phyloP scores from a whole-genome alignment of 1,140 invertebrate genomes.

The Drosophila tropicalis region DNA sequence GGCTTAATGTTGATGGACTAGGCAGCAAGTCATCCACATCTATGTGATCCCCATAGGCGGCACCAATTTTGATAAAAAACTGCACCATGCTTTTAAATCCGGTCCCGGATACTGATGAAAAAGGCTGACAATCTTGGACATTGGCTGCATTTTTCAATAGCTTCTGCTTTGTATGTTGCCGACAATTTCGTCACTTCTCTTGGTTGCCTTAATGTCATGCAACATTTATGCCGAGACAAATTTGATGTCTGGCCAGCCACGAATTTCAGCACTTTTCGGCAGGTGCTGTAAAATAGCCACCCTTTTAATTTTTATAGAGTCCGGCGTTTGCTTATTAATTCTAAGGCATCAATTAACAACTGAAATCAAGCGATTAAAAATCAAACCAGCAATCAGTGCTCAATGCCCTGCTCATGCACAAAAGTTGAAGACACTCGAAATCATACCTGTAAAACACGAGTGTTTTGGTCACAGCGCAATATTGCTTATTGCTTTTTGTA shows the following conservation, averaged over 20 bases:
- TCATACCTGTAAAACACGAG: constrained; percentile 28
- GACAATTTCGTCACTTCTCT: constrained; percentile 36
- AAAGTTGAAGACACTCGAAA: constrained; percentile 13
- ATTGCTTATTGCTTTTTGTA: constrained; percentile 23
- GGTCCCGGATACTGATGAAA: constrained; percentile 30
- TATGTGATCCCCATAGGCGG: constrained; percentile 28
- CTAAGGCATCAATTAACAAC: constrained; percentile 12
- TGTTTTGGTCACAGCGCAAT: constrained; percentile 24
- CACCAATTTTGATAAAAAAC: constrained; percentile 41
- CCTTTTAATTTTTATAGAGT: constrained; percentile 34
- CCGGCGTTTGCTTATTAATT: constrained; percentile 2
- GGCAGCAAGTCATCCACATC: constrained; percentile 34
- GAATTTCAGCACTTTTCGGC: constrained; percentile 31
- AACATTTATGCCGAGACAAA: constrained; percentile 36
- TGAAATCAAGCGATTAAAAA: constrained; percentile 21
- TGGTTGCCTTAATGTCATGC: constrained; percentile 29
- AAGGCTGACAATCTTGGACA: constrained; percentile 41
- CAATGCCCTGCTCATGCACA: constrained; percentile 8
- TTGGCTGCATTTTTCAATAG: constrained; percentile 37
- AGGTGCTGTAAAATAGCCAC: constrained; percentile 35
- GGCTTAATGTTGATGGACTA: constrained; percentile 34
- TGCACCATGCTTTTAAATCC: constrained; percentile 35
- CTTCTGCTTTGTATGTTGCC: constrained; percentile 27
- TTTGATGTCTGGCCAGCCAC: constrained; percentile 30
- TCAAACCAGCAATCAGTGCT: constrained; percentile 17